Evolutionary conservation across 2,113 vertebrate species (phyloP).

Genomic region (Clarias macrocephalus): DNA sequence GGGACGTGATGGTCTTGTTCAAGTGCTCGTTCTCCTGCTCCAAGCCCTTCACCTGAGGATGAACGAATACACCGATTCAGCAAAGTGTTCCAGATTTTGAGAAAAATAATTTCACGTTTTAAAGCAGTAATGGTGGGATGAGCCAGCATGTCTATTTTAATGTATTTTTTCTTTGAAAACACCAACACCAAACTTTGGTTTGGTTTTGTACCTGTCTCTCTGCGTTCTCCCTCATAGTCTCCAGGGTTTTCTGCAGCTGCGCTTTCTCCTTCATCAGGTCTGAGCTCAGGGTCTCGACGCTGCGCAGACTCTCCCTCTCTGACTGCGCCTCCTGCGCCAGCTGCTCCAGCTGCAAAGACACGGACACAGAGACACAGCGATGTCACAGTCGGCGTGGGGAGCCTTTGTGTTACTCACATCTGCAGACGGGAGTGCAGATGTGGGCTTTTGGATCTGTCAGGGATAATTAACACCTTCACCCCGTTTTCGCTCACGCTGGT

Average conservation of each 20-base stretch:
- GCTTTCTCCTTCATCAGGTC: slow-evolving; percentile 97
- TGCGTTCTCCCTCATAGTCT: slow-evolving; percentile 88
- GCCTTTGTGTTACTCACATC: not conserved
- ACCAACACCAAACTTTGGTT: not conserved
- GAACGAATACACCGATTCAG: not conserved
- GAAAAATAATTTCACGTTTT: too few relatives aligned
- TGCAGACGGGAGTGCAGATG: slow-evolving; percentile 9
- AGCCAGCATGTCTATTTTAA: not conserved
- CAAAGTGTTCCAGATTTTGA: too few relatives aligned
- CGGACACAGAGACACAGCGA: slow-evolving; percentile 38
- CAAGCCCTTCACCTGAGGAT: slow-evolving; percentile 84
- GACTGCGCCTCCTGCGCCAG: slow-evolving; percentile 81
- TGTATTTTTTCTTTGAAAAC: too few relatives aligned
- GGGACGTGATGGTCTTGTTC: slow-evolving; percentile 85
- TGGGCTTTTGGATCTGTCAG: slow-evolving; percentile 7
- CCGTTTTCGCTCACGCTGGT: slow-evolving; percentile 19
- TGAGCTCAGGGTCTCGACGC: slow-evolving; percentile 84
- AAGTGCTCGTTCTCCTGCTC: slow-evolving; percentile 95
- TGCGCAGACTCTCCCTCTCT: slow-evolving; percentile 85
- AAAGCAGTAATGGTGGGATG: not conserved
- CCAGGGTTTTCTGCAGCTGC: slow-evolving; percentile 91
- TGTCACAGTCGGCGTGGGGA: not conserved
- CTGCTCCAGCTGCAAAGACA: slow-evolving; percentile 79
- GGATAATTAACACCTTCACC: slow-evolving; percentile 44
- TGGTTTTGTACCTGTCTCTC: slow-evolving; percentile 82